phyloP scores from a whole-genome alignment of 2,113 vertebrate genomes.

The Phrynosoma blainvillii region DNA sequence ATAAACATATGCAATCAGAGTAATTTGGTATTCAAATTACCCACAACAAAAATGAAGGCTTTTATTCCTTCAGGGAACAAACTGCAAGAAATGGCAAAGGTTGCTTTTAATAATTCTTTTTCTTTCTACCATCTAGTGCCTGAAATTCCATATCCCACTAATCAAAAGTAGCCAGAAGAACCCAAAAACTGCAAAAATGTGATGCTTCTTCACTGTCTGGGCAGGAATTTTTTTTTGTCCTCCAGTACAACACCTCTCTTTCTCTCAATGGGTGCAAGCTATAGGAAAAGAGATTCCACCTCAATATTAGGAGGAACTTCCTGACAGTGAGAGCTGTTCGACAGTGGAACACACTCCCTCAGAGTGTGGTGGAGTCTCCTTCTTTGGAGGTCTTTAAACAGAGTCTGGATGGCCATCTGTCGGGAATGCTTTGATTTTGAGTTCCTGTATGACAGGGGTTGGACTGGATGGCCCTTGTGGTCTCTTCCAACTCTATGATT shows the following conservation, averaged over 20 bases:
- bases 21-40: not conserved
- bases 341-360: too few relatives aligned
- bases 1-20: not conserved
- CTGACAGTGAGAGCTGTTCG: too few relatives aligned
- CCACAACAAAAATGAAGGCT: not conserved
- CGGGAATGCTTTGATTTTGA: too few relatives aligned
- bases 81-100: not conserved
- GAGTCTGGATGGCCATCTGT: not conserved
- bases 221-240: not conserved
- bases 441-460: too few relatives aligned
- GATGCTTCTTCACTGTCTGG: not conserved
- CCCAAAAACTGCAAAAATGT: not conserved
- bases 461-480: too few relatives aligned
- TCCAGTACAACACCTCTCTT: too few relatives aligned
- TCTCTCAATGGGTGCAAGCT: too few relatives aligned
- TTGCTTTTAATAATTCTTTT: constrained; percentile 2
- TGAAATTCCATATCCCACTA: not conserved
- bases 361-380: too few relatives aligned
- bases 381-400: too few relatives aligned
- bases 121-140: not conserved
- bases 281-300: too few relatives aligned
- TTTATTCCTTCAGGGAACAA: not conserved
- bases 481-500: too few relatives aligned
- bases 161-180: not conserved
- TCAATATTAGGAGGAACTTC: too few relatives aligned